phyloP scores from a whole-genome alignment of 2,888 invertebrate genomes.

The Polymixis lichenea region DNA sequence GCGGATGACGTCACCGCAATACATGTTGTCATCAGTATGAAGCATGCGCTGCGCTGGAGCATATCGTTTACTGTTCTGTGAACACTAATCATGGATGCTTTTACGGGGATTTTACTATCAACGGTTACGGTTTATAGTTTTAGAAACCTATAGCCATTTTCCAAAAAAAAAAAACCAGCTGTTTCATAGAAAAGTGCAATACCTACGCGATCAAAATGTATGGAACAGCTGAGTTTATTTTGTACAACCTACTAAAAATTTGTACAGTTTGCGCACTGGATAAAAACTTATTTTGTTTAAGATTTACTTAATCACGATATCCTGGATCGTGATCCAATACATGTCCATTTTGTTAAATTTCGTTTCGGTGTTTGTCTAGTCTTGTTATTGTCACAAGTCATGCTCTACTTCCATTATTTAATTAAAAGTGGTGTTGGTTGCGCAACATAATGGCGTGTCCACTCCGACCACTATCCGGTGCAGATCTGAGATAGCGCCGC shows the following conservation, averaged over 20 bases:
- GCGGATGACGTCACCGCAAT: conserved; percentile 46
- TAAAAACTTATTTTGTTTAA: too few relatives aligned
- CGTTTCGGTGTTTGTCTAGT: not conserved
- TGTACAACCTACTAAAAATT: too few relatives aligned
- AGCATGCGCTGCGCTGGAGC: conserved; percentile 26
- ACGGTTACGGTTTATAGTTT: not conserved
- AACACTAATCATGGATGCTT: conserved; percentile 9
- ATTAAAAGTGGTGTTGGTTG: conserved; percentile 44
- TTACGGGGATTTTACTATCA: conserved; percentile 13
- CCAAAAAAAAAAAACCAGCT: too few relatives aligned
- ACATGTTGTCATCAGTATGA: conserved; percentile 38
- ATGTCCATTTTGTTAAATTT: not conserved
- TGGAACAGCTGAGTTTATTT: too few relatives aligned
- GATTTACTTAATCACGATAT: too few relatives aligned
- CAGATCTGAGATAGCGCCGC: conserved; percentile 57
- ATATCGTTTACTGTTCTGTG: conserved; percentile 6
- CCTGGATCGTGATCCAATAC: not conserved
- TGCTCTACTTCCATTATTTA: conserved; percentile 42
- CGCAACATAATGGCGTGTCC: conserved; percentile 35
- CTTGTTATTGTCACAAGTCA: conserved; percentile 16
- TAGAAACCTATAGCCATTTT: not conserved
- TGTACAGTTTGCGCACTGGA: too few relatives aligned
- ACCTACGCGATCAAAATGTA: too few relatives aligned
- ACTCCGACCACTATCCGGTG: conserved; percentile 33
- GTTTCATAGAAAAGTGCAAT: too few relatives aligned